Evolutionary conservation across 2,113 vertebrate genomes (phyloP).

Genomic region (Drymodes brunneopygia): DNA sequence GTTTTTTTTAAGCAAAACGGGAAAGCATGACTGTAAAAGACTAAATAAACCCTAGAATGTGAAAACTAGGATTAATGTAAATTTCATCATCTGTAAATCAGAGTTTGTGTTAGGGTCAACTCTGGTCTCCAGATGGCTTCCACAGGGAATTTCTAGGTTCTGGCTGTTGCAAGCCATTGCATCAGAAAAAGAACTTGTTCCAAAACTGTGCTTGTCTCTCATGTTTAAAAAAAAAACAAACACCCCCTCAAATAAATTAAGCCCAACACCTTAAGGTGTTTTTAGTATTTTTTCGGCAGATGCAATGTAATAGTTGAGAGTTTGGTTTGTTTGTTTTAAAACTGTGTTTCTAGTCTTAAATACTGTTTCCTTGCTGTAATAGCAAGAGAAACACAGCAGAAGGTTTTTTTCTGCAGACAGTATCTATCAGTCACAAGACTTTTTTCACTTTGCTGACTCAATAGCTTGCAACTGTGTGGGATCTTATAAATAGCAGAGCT

Average conservation of each 20-base stretch:
- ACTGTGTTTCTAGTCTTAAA: neutral
- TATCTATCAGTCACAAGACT: neutral
- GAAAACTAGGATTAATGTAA: neutral
- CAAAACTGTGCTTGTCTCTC: neutral
- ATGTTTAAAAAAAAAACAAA: neutral
- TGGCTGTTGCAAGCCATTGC: slow-evolving; percentile 23
- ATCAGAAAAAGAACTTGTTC: slow-evolving; percentile 12
- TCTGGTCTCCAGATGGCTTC: neutral
- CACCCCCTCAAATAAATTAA: neutral
- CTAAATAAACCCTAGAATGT: neutral
- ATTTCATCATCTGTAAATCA: neutral
- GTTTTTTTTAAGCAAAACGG: neutral
- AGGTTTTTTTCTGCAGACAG: neutral
- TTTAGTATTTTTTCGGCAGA: neutral
- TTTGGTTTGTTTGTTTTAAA: neutral
- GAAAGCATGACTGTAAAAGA: neutral
- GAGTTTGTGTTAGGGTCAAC: neutral
- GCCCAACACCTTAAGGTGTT: neutral
- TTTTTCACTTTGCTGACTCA: slow-evolving; percentile 52
- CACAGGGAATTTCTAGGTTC: neutral
- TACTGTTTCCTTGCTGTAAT: neutral
- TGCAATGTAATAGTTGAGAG: neutral
- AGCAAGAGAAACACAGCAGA: neutral
- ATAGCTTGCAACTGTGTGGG: slow-evolving; percentile 50
- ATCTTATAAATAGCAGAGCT: slow-evolving; percentile 24